Evolutionary conservation across 2,888 invertebrate genomes (phyloP).

Genomic region (Acanthosepion esculentum): DNA sequence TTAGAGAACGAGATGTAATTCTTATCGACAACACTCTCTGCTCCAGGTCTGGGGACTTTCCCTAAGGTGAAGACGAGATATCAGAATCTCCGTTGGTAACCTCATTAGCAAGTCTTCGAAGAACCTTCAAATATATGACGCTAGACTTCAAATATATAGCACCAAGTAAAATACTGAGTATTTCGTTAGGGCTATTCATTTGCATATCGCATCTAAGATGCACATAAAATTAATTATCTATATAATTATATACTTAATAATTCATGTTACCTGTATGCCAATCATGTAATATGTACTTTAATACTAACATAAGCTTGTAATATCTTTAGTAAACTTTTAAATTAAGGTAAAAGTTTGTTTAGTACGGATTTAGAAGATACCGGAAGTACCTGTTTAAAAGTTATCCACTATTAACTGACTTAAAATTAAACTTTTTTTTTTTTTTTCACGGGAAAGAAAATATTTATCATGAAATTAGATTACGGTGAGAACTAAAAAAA

Average conservation of each 20-base stretch:
- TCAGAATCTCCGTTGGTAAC: background rate
- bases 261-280: background rate
- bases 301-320: background rate
- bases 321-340: background rate
- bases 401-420: background rate
- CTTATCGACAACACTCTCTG: background rate
- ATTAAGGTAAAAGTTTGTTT: background rate
- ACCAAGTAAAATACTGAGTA: background rate
- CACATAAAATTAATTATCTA: background rate
- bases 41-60: constrained; percentile 40
- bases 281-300: background rate
- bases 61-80: background rate
- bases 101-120: constrained; percentile 34
- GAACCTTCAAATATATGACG: background rate
- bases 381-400: background rate
- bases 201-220: background rate
- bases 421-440: background rate
- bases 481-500: too few species aligned
- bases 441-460: too few species aligned
- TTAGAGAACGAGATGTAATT: background rate
- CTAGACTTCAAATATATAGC: background rate
- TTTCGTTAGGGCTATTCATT: background rate
- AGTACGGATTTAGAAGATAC: background rate
- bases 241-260: background rate
- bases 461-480: too few species aligned